Conservation (phyloP, 2,113 vertebrate species). For the Pardalotus punctatus region DNA sequence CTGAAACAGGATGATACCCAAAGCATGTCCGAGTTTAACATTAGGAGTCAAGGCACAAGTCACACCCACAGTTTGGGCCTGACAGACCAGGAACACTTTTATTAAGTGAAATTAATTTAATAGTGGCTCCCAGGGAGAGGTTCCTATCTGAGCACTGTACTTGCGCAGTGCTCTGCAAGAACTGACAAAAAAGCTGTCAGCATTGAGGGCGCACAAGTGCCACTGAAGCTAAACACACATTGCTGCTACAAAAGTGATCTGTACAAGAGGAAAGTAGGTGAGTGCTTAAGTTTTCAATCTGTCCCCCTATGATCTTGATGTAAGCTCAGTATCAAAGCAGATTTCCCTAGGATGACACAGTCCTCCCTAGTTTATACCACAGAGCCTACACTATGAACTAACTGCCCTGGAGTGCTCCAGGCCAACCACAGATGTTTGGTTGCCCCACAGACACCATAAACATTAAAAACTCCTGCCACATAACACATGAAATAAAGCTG, state of each 20-base stretch:
- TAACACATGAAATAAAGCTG: background rate
- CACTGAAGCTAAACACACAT: background rate
- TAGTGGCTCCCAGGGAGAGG: background rate
- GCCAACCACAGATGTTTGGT: fast-evolving
- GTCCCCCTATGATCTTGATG: background rate
- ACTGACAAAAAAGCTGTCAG: background rate
- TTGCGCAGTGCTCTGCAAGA: background rate
- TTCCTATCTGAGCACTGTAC: background rate
- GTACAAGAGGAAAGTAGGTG: background rate
- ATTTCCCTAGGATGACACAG: background rate
- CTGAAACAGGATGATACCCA: background rate
- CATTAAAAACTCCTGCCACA: background rate
- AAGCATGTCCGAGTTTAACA: background rate
- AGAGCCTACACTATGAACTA: background rate
- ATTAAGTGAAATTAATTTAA: background rate
- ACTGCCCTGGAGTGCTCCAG: background rate
- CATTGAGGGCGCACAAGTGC: background rate
- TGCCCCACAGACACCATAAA: background rate
- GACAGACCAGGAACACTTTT: background rate
- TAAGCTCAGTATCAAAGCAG: background rate
- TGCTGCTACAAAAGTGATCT: background rate
- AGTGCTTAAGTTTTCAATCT: background rate
- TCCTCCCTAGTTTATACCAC: background rate
- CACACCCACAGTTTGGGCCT: background rate
- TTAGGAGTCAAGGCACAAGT: background rate